Evolutionary conservation across 2,113 vertebrate species (phyloP).

Genomic region (Thunnus thynnus): DNA sequence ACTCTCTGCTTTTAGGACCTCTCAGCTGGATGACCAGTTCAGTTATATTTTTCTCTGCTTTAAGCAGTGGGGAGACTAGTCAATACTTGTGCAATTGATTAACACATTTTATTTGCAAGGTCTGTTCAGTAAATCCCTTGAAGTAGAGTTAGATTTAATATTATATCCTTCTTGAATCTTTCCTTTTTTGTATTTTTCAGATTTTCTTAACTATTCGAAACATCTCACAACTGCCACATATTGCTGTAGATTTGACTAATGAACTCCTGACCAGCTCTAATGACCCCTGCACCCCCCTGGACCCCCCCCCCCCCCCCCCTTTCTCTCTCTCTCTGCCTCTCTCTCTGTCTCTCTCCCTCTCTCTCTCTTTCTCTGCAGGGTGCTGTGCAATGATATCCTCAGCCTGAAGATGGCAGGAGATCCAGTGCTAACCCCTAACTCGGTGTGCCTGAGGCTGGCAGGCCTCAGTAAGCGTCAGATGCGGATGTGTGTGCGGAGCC

Average conservation of each 20-base stretch:
- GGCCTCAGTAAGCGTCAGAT: slow-evolving; percentile 92
- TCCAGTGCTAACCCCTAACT: slow-evolving; percentile 91
- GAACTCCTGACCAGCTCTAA: slow-evolving; percentile 54
- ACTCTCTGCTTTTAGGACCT: slow-evolving; percentile 32
- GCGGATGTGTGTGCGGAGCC: slow-evolving; percentile 91
- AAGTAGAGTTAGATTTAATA: slow-evolving; percentile 7
- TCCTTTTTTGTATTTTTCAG: slow-evolving; percentile 20
- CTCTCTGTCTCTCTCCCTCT: neutral
- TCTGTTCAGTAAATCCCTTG: slow-evolving; percentile 16
- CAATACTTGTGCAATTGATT: slow-evolving; percentile 37
- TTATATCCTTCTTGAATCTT: slow-evolving; percentile 1
- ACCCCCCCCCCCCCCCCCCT: slow-evolving; percentile 5
- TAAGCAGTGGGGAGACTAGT: slow-evolving; percentile 28
- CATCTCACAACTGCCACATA: slow-evolving; percentile 25
- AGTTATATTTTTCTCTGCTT: slow-evolving; percentile 40
- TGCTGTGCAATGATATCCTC: slow-evolving; percentile 91
- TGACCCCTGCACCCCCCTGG: neutral
- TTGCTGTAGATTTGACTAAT: slow-evolving; percentile 60
- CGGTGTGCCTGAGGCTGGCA: slow-evolving; percentile 89
- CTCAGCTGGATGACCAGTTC: slow-evolving; percentile 42
- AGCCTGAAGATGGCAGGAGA: slow-evolving; percentile 92
- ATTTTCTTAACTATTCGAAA: slow-evolving; percentile 19
- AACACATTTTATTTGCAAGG: slow-evolving; percentile 31
- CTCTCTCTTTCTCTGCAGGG: slow-evolving; percentile 79
- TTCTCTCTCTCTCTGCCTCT: neutral